Evolutionary conservation across 2,888 invertebrate genomes (phyloP).

Genomic region (Sepiola atlantica): DNA sequence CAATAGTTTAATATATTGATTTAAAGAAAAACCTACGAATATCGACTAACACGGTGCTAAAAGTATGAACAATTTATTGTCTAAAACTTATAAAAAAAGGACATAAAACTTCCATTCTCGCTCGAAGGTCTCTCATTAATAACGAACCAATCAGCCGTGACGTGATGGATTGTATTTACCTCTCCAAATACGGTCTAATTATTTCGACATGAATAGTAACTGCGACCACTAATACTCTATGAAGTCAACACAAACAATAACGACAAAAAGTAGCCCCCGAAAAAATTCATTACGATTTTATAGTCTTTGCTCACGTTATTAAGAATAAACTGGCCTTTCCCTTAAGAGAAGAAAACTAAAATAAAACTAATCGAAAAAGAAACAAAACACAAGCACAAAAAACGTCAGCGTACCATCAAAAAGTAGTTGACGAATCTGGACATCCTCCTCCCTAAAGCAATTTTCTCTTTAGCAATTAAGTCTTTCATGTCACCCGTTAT

Average conservation of each 20-base stretch:
- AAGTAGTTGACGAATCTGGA: not conserved
- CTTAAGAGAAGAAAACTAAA: not conserved
- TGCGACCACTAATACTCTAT: not conserved
- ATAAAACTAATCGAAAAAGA: not conserved
- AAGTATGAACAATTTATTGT: not conserved
- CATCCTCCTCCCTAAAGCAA: not conserved
- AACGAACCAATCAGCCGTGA: not conserved
- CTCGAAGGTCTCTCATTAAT: not conserved
- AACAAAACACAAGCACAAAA: not conserved
- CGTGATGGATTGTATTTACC: not conserved
- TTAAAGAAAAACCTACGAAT: not conserved
- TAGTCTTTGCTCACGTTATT: conserved; percentile 32
- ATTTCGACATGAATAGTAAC: not conserved
- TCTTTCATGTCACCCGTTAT: not conserved
- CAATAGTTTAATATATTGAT: not conserved
- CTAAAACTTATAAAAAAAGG: not conserved
- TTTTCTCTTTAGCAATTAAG: conserved; percentile 12
- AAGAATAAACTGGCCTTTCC: not conserved
- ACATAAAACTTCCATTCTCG: not conserved
- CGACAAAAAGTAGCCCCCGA: not conserved
- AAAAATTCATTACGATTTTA: conserved; percentile 20
- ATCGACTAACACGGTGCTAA: not conserved
- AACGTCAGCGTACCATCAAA: not conserved
- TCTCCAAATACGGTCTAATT: not conserved
- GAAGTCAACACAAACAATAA: not conserved